Evolutionary conservation across 2,888 invertebrate species (phyloP).

Genomic region (Eledona agricola): DNA sequence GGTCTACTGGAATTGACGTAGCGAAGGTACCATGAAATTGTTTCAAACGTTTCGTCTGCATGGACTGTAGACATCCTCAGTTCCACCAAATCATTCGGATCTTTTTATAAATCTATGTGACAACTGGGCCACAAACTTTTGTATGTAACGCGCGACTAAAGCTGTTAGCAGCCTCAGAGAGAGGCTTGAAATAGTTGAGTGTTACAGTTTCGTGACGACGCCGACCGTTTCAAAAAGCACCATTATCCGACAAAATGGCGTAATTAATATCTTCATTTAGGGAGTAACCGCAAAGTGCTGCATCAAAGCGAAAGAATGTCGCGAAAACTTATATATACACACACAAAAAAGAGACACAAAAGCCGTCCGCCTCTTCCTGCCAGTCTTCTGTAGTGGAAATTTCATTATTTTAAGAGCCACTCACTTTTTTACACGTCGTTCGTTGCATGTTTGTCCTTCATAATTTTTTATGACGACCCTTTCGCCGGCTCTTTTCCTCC

Average conservation of each 20-base stretch:
- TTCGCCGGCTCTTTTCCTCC: slow-evolving; percentile 16
- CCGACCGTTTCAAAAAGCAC: slow-evolving; percentile 10
- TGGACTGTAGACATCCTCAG: too few species aligned
- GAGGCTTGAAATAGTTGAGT: too few species aligned
- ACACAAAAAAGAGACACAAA: slow-evolving; percentile 18
- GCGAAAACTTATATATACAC: slow-evolving; percentile 15
- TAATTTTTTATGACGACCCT: slow-evolving; percentile 35
- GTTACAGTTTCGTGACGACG: too few species aligned
- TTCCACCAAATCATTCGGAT: too few species aligned
- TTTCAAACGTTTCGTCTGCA: too few species aligned
- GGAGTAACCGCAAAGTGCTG: slow-evolving; percentile 15
- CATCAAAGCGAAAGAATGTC: slow-evolving; percentile 26
- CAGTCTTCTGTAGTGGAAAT: slow-evolving; percentile 30
- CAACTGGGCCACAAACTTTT: too few species aligned
- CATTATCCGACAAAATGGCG: slow-evolving; percentile 5
- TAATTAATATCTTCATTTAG: slow-evolving; percentile 23
- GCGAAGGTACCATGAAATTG: too few species aligned
- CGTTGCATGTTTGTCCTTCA: slow-evolving; percentile 33
- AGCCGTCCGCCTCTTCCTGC: slow-evolving; percentile 11
- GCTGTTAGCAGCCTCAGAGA: too few species aligned
- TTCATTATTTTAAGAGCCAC: slow-evolving; percentile 33
- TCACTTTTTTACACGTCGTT: slow-evolving; percentile 33
- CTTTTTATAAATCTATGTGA: too few species aligned
- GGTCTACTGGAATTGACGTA: too few species aligned
- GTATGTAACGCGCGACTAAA: too few species aligned